phyloP scores from a whole-genome alignment of 2,888 invertebrate genomes.

The Pollenia amentaria region DNA sequence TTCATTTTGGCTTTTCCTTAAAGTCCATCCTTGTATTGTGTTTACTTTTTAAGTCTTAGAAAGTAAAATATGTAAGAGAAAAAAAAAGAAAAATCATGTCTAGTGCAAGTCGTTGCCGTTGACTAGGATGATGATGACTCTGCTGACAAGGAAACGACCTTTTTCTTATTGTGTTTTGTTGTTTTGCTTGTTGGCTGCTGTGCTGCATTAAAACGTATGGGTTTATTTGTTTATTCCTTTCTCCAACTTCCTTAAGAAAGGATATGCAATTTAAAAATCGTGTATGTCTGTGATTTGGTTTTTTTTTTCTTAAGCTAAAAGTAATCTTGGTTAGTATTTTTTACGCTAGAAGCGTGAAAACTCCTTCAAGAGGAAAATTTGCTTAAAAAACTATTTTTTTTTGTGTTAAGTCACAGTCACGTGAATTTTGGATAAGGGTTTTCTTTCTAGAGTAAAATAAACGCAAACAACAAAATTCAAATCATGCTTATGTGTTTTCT shows the following conservation, averaged over 20 bases:
- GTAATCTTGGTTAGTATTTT: conserved; percentile 63
- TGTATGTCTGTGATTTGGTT: conserved; percentile 44
- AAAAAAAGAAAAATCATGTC: conserved; percentile 37
- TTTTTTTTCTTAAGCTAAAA: conserved; percentile 30
- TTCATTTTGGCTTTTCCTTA: conserved; percentile 14
- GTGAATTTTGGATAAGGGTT: conserved; percentile 58
- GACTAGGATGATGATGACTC: conserved; percentile 61
- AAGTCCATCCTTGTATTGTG: conserved; percentile 65
- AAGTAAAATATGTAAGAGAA: not conserved
- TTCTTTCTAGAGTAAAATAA: conserved; percentile 5
- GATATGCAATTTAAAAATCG: conserved; percentile 69
- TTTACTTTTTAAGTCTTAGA: conserved; percentile 55
- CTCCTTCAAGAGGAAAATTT: conserved; percentile 76
- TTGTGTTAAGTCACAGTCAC: conserved; percentile 42
- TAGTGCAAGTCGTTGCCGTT: conserved; percentile 23
- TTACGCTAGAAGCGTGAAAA: conserved; percentile 75
- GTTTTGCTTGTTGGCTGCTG: conserved; percentile 18
- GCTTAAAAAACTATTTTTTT: conserved; percentile 45
- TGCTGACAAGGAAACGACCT: conserved; percentile 64
- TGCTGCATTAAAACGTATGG: not conserved
- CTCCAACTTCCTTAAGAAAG: conserved; percentile 40
- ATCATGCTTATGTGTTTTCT: conserved; percentile 65
- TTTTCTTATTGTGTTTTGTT: conserved; percentile 41
- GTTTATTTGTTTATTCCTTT: not conserved
- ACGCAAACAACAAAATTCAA: conserved; percentile 68